Percentiles rank a stretch among this genome's conserved stretches.
Conservation (phyloP, 2,888 invertebrate species). For the Catonia carolina region DNA sequence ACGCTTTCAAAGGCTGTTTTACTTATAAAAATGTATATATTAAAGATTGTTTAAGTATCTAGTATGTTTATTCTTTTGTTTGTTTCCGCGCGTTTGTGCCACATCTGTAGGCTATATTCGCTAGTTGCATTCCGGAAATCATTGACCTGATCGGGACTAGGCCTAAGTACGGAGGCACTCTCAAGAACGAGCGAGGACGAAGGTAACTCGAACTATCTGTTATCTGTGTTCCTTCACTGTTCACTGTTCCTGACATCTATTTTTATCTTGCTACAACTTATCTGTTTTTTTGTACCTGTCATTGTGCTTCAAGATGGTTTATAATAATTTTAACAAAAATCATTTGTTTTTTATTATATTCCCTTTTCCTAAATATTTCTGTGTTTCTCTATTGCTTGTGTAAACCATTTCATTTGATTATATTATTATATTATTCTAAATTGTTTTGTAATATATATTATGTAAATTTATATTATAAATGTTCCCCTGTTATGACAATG, state of each 20-base stretch:
- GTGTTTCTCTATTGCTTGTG: conserved; percentile 10
- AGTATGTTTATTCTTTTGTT: conserved; percentile 13
- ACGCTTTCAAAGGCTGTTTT: too few relatives aligned
- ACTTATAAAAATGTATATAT: too few relatives aligned
- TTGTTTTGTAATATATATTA: too few relatives aligned
- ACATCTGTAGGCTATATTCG: conserved; percentile 91
- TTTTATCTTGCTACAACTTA: background rate
- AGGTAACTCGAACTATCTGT: conserved; percentile 55
- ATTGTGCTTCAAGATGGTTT: conserved; percentile 24
- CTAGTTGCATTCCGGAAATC: conserved; percentile 99
- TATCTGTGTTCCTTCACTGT: conserved; percentile 13
- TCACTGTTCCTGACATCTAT: conserved; percentile 19
- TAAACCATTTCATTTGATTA: background rate
- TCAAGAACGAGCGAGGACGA: conserved; percentile 99
- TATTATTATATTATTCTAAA: conserved; percentile 19
- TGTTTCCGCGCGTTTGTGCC: conserved; percentile 11
- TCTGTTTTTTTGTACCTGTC: conserved; percentile 13
- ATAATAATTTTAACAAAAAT: conserved; percentile 27
- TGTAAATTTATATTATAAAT: too few relatives aligned
- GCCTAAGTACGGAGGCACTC: conserved; percentile 99
- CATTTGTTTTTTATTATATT: conserved; percentile 26
- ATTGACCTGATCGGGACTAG: conserved; percentile 99
- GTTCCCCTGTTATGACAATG: too few relatives aligned
- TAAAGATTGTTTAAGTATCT: conserved; percentile 13
- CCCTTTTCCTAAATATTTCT: conserved; percentile 15